phyloP scores from a whole-genome alignment of 2,888 invertebrate species.

The Andrena dorsata region DNA sequence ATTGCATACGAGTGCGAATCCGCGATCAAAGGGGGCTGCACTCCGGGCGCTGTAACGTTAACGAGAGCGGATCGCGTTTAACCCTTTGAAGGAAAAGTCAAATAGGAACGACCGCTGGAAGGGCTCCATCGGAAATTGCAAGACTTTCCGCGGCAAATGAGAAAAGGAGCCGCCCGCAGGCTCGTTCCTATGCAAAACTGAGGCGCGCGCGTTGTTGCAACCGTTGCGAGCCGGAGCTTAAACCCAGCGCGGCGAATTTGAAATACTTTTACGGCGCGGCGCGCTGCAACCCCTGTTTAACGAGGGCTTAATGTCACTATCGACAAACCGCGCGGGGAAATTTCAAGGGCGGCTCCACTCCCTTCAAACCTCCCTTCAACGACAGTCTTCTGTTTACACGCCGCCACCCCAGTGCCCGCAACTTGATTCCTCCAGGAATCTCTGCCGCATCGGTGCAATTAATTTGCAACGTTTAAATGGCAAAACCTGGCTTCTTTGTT shows the following conservation, averaged over 20 bases:
- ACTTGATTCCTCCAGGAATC: constrained; percentile 42
- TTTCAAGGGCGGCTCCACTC: constrained; percentile 47
- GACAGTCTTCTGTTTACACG: constrained; percentile 49
- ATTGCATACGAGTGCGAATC: constrained; percentile 41
- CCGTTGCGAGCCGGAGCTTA: constrained; percentile 37
- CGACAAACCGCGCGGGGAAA: constrained; percentile 46
- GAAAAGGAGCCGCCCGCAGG: constrained; percentile 30
- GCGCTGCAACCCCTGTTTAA: constrained; percentile 27
- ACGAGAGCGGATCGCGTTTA: constrained; percentile 42
- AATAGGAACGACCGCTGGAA: constrained; percentile 38
- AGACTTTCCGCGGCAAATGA: constrained; percentile 44
- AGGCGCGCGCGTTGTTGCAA: constrained; percentile 32
- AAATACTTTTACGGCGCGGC: constrained; percentile 49
- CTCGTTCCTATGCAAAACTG: constrained; percentile 58
- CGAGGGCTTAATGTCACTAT: constrained; percentile 49
- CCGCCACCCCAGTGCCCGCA: constrained; percentile 3
- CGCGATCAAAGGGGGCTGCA: constrained; percentile 46
- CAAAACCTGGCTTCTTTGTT: constrained; percentile 35
- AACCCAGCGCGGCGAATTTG: constrained; percentile 42
- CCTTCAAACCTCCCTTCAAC: constrained; percentile 13
- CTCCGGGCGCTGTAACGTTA: constrained; percentile 33
- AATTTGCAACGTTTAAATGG: constrained; percentile 31
- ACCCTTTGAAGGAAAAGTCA: constrained; percentile 52
- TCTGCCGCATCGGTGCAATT: constrained; percentile 34
- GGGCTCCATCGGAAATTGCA: constrained; percentile 42